Evolutionary conservation across 64 coral and sea anemone species (phyloP), one percentile per base, ranked within the genome.

Genomic region (Hydrozoanthus tunicans): DNA sequence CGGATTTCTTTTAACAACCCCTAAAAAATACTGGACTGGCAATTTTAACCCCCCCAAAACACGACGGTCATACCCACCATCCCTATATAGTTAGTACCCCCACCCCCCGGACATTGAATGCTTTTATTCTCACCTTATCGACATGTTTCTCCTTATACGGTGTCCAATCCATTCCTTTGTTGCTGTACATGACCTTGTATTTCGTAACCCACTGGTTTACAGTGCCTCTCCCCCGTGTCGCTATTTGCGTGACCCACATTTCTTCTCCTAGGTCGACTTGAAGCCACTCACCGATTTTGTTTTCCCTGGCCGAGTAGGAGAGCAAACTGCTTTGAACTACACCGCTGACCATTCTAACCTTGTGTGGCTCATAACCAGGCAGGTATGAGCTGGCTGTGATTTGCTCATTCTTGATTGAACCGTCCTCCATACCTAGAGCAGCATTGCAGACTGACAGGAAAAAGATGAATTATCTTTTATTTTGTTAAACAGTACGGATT

Each of bases 151-250:
- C 20, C 20, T 71, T 71, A 25, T 71, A 71, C 68, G 4, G n/a
- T 24, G 68, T 71, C 68, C 68, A 71, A 17, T 7, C n/a, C 68
- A 71, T 2, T 71, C 68, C 68, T 17, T 71, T 25, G 5, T 71
- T 71, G n/a, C 68, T 71, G 68, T 71, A 71, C 20, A 9, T 8
- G 68, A 71, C n/a, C 68, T 71, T 71, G n/a, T 71, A 71, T 25
- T 25, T 71, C 9, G 68, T 71, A 25, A 71, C 26, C 68, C 68
- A 71, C 68, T 71, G 68, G 6, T 2, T 8, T n/a, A 17, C 68
- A 8, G n/a, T 71, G 6, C 3, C 6, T 4, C 68, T 9, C 20
- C 23, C 68, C 9, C 26, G 68, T 8, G 68, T 71, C 7, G 68
- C 68, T 24, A 71, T 26, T 14, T 14, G 68, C 26, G 68, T 14